Conservation (phyloP, 2,888 invertebrate genomes). For the Coelogynopora nodosa region DNA sequence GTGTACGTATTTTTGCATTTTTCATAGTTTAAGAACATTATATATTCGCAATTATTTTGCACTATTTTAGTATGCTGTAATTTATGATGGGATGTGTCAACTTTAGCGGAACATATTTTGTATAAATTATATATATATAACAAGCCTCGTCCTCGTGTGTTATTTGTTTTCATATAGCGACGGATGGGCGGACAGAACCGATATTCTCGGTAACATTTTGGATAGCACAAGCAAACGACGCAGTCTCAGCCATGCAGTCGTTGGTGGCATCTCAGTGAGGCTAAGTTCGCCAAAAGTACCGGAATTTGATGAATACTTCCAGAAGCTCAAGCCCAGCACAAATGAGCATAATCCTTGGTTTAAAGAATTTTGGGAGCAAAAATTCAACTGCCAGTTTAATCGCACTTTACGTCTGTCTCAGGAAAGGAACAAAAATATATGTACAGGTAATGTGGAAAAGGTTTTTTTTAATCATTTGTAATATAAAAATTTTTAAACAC, state of each 20-base stretch:
- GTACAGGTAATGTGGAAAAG: slow-evolving; percentile 55
- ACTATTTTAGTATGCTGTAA: no score
- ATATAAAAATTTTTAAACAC: no score
- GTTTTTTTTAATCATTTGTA: no score
- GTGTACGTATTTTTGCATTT: no score
- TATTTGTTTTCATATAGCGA: slow-evolving; percentile 65
- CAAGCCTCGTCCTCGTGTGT: no score
- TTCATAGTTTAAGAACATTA: no score
- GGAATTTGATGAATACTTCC: slow-evolving; percentile 68
- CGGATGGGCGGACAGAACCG: slow-evolving; percentile 73
- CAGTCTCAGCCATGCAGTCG: slow-evolving; percentile 64
- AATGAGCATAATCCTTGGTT: slow-evolving; percentile 73
- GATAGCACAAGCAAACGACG: slow-evolving; percentile 46
- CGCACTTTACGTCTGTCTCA: slow-evolving; percentile 33
- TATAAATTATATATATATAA: no score
- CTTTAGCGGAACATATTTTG: no score
- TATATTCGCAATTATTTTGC: no score
- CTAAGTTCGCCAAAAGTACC: slow-evolving; percentile 69
- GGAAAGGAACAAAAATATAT: slow-evolving; percentile 47
- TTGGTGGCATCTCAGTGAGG: slow-evolving; percentile 71
- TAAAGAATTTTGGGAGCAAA: slow-evolving; percentile 73
- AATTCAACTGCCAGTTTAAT: slow-evolving; percentile 67
- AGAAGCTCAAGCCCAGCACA: slow-evolving; percentile 67
- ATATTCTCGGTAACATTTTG: slow-evolving; percentile 68
- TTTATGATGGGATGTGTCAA: no score